Percentiles rank a stretch among this genome's conserved stretches.
Evolutionary conservation across 2,888 invertebrate species (phyloP).

Genomic region (Morinoia aosen): DNA sequence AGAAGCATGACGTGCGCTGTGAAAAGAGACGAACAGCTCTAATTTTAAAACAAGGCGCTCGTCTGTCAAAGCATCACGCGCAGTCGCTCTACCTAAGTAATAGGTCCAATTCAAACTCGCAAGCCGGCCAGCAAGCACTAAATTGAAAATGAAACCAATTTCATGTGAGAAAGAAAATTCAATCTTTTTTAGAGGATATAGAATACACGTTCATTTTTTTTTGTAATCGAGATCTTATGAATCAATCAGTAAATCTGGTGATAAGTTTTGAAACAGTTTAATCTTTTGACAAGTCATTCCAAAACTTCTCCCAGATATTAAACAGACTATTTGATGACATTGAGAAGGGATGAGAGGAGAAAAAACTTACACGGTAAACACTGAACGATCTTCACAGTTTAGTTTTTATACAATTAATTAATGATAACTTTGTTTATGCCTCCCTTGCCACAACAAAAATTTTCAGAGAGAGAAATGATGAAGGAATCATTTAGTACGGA

Average conservation of each 20-base stretch:
- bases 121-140: neutral
- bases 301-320: too few species aligned
- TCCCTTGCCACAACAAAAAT: too few species aligned
- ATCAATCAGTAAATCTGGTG: neutral
- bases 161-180: neutral
- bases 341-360: too few species aligned
- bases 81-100: neutral
- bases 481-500: too few species aligned
- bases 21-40: neutral
- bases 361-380: too few species aligned
- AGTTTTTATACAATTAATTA: too few species aligned
- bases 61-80: constrained; percentile 19
- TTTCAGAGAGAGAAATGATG: too few species aligned
- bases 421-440: too few species aligned
- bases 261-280: neutral
- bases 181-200: neutral
- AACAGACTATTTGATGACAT: too few species aligned
- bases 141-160: neutral
- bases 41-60: constrained; percentile 12
- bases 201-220: neutral
- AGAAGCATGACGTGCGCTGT: neutral
- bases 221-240: neutral
- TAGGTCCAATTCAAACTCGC: neutral
- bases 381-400: too few species aligned
- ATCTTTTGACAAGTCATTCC: too few species aligned